Base-by-base conservation (phyloP, 2,113 vertebrate species). In the Cavia aperea region DNA sequence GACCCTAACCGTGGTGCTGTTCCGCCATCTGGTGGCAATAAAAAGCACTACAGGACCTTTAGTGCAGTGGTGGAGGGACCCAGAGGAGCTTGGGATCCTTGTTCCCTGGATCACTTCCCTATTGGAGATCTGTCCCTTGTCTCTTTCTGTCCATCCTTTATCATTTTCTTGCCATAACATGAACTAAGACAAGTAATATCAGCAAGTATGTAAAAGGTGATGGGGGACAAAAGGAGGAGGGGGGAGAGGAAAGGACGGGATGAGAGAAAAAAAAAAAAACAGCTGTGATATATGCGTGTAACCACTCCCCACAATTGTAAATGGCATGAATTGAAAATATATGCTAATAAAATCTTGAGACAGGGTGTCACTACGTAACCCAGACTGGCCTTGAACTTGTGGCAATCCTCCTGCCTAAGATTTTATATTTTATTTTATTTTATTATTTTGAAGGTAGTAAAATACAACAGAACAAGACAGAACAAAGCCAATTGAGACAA, bases 1-100 rank as follows among this genome's bases (percentile, higher is more conserved):
- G 46, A 63, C 63, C 21, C 29, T 29, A 18, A 43, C 2, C 39
- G 54, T 14, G 0, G 46, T 79, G n/a, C 56, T 5, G 23, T 31
- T 39, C 29, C 36, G 58, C 93, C 93, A 68, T 81, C 95, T 96
- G 86, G 77, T 4, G 89, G 36, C 63, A 63, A 0, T 72, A 66
- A 33, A 0, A 1, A 23, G 26, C 5, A 14, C 68, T 89, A 63
- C 94, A 66, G 56, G 54, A 18, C 18, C 16, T 65, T 84, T 19
- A 7, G 16, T 1, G 31, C 15, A 26, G 31, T 7, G 9, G 29
- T 2, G 0, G 13, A 1, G 49, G 68, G 11, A 83, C 31, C 77
- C 29, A n/a, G 9, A 58, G 9, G 51, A 54, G 62, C 8, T 18
- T 23, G 43, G 0, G 24, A 46, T n/a, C 46, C 46, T 24, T 46